Base-by-base conservation (phyloP, 2,888 invertebrate species). In the Scaptomyza caliginosa region DNA sequence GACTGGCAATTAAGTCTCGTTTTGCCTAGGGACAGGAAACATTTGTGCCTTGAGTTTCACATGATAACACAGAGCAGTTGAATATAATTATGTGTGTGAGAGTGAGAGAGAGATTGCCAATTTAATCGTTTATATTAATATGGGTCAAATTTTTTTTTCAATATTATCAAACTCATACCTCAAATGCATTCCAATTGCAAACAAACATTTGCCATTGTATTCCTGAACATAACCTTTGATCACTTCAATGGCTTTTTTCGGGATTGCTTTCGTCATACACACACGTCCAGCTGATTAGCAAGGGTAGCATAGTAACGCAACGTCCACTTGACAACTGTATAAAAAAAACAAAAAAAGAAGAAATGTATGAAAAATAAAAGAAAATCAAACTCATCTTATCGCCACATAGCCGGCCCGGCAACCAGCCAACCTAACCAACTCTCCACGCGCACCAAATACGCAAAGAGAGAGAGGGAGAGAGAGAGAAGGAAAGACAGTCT, bases 321-420 rank as follows among this genome's bases (percentile, higher is more conserved):
- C 19, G 51, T 39, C 50, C 69, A 72, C 74, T 72, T 74, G 45
- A 45, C 45, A 28, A 45, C 43, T 7, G n/a, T n/a, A n/a, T n/a
- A n/a, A 43, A 11, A 17, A 17, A 26, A 16, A 6, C 6, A 8
- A 3, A 13, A 10, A 16, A 11, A 43, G 5, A 11, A n/a, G 4
- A 30, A n/a, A n/a, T n/a, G n/a, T n/a, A n/a, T n/a, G n/a, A 17
- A 17, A 26, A 16, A 6, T 8, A 8, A 3, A 13, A 10, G 11
- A 11, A 43, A n/a, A 11, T 5, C 2, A 30, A 26, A 1, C 8
- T 17, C 17, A 45, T 45, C 28, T 45, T 45, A 45, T 45, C 45
- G 45, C 17, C 28, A 10, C 32, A 34, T 16, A 13, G 7, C 34
- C 32, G 8, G 13, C 34, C 16, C 16, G 16, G 34, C 34, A 34